phyloP scores from a whole-genome alignment of 2,888 invertebrate genomes.

The Agrochola circellaris region DNA sequence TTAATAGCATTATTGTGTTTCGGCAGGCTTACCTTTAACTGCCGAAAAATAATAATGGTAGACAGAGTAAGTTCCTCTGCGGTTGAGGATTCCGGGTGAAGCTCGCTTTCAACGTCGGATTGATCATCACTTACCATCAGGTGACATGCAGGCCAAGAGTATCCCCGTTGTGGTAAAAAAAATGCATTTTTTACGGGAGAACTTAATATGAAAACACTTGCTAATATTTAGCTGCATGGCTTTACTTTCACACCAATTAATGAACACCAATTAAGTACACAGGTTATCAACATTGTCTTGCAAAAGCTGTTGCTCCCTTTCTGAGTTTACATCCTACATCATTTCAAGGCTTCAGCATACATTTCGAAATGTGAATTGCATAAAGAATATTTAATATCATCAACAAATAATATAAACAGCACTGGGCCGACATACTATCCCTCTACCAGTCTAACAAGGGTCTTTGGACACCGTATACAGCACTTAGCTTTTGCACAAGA shows the following conservation, averaged over 20 bases:
- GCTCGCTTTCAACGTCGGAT: no score
- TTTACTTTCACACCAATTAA: neutral
- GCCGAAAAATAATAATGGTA: no score
- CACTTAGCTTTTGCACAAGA: neutral
- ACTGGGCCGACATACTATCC: neutral
- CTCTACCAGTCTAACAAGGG: neutral
- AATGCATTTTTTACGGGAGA: neutral
- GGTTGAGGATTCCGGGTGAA: no score
- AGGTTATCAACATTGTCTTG: neutral
- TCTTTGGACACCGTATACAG: neutral
- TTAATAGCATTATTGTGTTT: no score
- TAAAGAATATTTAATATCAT: neutral
- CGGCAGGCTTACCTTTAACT: no score
- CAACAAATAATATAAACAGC: neutral
- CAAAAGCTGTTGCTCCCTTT: neutral
- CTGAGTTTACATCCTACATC: neutral
- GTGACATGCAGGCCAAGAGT: no score
- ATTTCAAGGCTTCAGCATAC: neutral
- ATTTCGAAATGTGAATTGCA: neutral
- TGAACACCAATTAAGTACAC: neutral
- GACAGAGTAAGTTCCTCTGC: no score
- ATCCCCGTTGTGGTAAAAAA: no score
- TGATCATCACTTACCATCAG: no score
- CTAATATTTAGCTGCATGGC: neutral
- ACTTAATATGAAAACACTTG: neutral